Base-by-base conservation (phyloP, 92 coral and sea anemone genomes). In the Anthopleura xanthogrammica region DNA sequence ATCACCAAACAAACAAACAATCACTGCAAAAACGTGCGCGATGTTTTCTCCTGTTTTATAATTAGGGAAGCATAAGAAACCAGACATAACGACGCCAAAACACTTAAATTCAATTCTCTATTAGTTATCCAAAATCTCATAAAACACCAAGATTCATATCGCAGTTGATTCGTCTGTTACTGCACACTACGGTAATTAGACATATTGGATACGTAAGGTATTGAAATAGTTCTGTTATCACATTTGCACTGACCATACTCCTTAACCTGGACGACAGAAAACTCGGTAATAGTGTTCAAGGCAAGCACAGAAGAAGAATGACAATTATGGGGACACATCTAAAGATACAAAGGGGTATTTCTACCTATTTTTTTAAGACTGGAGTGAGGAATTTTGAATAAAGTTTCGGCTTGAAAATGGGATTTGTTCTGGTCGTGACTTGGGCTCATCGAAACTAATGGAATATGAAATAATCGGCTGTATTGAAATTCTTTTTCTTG, bases 261-360 rank as follows among this genome's bases (percentile, higher is more conserved):
- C 80, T 77, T 77, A 52, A 77, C 80, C 80, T 14, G 41, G 8
- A 7, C 41, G 80, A 77, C 41, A 50, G 60, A 77, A 9, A 50
- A 12, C 56, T 29, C 39, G 12, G 12, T 77, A 52, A 77, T n/a
- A 19, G 24, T 50, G 22, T 16, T 75, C 16, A 41, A 75, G 78
- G 12, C 12, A 75, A 75, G 16, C 36, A 75, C 78, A 42, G 16
- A 7, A n/a, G 1, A 68, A 13, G 7, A 29, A 23, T 13, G 40
- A 29, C 29, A 6, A 8, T 20, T 12, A 23, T 12, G 20, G 40
- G 11, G 13, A n/a, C 74, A 24, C 3, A 68, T 22, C 70, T 62
- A 5, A 46, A 46, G 29, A 62, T 20, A 5, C 22, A 62, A 3
- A 62, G 19, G 70, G 5, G 23, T 20, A 20, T 62, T 62, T 20